phyloP scores from a whole-genome alignment of 2,888 invertebrate genomes.

The Drosophila sordidula region DNA sequence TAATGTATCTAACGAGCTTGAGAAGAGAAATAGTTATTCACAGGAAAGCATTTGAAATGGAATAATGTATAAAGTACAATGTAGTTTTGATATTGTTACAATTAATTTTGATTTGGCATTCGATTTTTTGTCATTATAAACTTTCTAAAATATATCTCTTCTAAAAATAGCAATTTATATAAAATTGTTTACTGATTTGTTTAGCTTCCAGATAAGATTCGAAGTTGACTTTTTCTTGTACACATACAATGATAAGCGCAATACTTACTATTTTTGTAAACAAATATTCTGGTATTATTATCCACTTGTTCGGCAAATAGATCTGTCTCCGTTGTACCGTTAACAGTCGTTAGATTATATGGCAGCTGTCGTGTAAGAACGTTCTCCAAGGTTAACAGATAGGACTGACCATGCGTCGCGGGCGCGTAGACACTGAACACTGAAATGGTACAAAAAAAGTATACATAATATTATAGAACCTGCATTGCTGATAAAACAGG shows the following conservation, averaged over 20 bases:
- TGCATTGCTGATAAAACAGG: slow-evolving; percentile 31
- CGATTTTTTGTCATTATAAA: too few species aligned
- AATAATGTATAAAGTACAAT: not conserved
- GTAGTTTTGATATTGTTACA: not conserved
- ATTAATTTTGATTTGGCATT: not conserved
- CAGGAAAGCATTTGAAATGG: not conserved
- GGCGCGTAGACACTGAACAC: slow-evolving; percentile 78
- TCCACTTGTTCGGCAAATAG: slow-evolving; percentile 49
- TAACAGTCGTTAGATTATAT: slow-evolving; percentile 50
- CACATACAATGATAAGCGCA: not conserved
- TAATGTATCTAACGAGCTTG: not conserved
- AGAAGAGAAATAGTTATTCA: slow-evolving; percentile 3
- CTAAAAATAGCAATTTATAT: too few species aligned
- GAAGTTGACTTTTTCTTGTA: too few species aligned
- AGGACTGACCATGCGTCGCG: slow-evolving; percentile 77
- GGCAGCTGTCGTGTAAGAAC: slow-evolving; percentile 52
- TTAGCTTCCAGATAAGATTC: too few species aligned
- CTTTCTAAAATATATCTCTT: too few species aligned
- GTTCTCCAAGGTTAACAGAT: slow-evolving; percentile 68
- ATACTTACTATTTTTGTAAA: slow-evolving; percentile 77
- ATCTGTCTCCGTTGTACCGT: slow-evolving; percentile 55
- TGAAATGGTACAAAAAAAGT: slow-evolving; percentile 68
- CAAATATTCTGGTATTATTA: slow-evolving; percentile 74
- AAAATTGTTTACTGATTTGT: too few species aligned
- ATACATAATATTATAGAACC: slow-evolving; percentile 21